Conservation (phyloP, 2,113 vertebrate genomes). For the Promerops cafer region DNA sequence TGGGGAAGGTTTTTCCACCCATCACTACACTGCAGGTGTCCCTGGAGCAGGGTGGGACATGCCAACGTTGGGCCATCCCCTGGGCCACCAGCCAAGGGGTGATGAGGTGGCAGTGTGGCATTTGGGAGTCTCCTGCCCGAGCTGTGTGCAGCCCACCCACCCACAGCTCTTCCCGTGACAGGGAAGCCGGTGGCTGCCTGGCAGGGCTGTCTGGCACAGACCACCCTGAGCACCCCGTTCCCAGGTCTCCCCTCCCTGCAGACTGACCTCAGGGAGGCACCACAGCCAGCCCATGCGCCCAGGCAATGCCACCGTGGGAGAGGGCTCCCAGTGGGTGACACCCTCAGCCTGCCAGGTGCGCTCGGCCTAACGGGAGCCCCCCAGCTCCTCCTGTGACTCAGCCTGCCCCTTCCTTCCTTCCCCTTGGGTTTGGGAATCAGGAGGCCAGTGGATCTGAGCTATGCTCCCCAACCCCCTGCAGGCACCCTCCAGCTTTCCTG, state of each 20-base stretch:
- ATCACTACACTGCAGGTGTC: background rate
- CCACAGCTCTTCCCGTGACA: accelerated
- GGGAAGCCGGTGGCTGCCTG: background rate
- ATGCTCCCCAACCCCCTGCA: background rate
- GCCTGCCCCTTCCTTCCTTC: background rate
- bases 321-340: background rate
- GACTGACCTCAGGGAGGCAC: background rate
- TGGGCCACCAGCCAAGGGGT: background rate
- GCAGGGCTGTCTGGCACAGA: background rate
- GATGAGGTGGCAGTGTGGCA: background rate
- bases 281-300: accelerated
- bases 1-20: background rate
- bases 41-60: background rate
- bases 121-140: background rate
- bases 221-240: background rate
- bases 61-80: background rate
- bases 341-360: background rate
- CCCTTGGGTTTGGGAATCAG: background rate
- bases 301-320: accelerated
- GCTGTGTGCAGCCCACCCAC: background rate
- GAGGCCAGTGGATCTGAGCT: background rate
- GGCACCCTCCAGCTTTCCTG: background rate
- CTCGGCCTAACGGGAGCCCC: background rate
- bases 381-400: background rate
- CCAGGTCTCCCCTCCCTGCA: background rate